Evolutionary conservation across 2,113 vertebrate genomes (phyloP), one percentile per base, ranked within the genome.

Genomic region (Peromyscus californicus): DNA sequence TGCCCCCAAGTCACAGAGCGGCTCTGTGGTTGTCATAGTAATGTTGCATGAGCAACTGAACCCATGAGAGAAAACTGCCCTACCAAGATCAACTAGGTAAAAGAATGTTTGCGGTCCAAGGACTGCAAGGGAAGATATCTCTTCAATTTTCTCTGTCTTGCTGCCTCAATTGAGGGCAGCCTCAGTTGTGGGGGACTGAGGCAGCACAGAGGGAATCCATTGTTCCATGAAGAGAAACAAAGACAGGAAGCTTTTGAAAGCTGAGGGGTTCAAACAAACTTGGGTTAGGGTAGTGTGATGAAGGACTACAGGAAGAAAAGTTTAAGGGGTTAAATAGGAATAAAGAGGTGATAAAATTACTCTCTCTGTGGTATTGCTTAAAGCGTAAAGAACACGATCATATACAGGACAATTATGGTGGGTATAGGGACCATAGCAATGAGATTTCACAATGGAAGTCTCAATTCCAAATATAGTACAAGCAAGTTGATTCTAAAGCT

Each of bases 71-170:
- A 61, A 89, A 98, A 90, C 19, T 9, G 22, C 67, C 65, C 61
- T 59, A 42, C 6, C n/a, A 39, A 54, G 22, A 78, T 11, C 26
- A 89, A 82, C 45, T 89, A 4, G 21, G 19, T 10, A 19, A 42
- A 87, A 85, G 12, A 16, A 63, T 75, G 5, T 5, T 16, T 91
- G 36, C 63, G 1, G 22, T 84, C 22, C 33, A 51, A 76, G 69
- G 76, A 93, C 0, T 1, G 0, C 12, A 45, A 22, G 1, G 3
- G 7, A 1, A 72, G 33, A 45, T 61, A 7, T 11, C 19, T 29
- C 4, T 70, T 87, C 19, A 75, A 21, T 39, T 76, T 67, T n/a
- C 45, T 39, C 33, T 89, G 13, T 89, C 54, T 92, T 42, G 11
- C 12, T 19, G 29, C 5, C 36, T 91, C 36, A 48, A 36, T 15